phyloP scores from a whole-genome alignment of 2,888 invertebrate genomes.

The Thalpophila matura region DNA sequence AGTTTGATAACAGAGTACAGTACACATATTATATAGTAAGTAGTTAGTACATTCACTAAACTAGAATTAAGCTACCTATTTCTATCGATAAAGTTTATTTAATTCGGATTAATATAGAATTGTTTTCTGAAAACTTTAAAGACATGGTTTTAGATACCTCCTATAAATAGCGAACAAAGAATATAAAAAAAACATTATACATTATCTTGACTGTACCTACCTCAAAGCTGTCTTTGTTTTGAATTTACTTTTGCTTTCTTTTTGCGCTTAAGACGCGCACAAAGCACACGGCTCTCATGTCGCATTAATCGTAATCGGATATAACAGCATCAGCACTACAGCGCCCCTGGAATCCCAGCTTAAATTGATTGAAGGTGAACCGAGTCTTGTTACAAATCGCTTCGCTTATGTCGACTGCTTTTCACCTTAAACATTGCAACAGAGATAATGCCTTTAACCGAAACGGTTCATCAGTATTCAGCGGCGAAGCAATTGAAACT shows the following conservation, averaged over 20 bases:
- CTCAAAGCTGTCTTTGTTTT: constrained; percentile 21
- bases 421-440: constrained; percentile 77
- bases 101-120: constrained; percentile 1
- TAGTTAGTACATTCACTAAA: constrained; percentile 4
- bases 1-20: constrained; percentile 28
- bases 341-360: constrained; percentile 26
- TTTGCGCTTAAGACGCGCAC: background rate
- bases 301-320: constrained; percentile 49
- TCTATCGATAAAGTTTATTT: constrained; percentile 3
- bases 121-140: background rate
- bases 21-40: background rate
- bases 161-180: too few relatives aligned
- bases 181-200: too few relatives aligned
- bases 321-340: constrained; percentile 31
- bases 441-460: constrained; percentile 82
- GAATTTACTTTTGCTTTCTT: constrained; percentile 9
- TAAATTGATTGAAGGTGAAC: constrained; percentile 50
- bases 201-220: background rate
- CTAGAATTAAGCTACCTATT: constrained; percentile 7
- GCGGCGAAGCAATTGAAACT: constrained; percentile 89
- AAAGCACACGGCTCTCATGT: constrained; percentile 9
- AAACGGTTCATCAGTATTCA: constrained; percentile 89
- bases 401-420: constrained; percentile 70
- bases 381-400: constrained; percentile 63
- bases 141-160: background rate